A percentile compares a stretch with the other conserved stretches of the same genome.
Evolutionary conservation across 1,140 invertebrate genomes (phyloP).

Genomic region (Cherax quadricarinatus): DNA sequence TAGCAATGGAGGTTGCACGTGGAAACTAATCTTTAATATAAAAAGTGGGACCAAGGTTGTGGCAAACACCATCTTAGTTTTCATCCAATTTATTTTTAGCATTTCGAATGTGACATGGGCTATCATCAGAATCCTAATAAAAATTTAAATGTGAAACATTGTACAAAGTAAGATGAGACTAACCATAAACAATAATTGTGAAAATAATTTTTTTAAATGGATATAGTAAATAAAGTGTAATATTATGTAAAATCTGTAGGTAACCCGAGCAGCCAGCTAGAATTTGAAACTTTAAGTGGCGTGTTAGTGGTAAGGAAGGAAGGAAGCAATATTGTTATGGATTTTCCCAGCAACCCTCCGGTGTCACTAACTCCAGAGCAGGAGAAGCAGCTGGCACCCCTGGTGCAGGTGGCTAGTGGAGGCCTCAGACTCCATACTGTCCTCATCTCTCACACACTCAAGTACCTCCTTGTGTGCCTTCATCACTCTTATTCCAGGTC

Average conservation of each 20-base stretch:
- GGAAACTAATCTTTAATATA: too few species aligned
- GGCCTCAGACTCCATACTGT: neutral
- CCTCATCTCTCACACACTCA: conserved; percentile 20
- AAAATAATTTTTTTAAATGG: too few species aligned
- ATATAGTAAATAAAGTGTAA: too few species aligned
- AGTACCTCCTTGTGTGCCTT: conserved; percentile 46
- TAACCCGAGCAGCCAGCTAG: neutral
- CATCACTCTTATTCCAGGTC: conserved; percentile 27
- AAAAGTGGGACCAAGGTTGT: too few species aligned
- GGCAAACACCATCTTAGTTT: too few species aligned
- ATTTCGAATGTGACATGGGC: too few species aligned
- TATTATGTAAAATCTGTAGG: conserved; percentile 2
- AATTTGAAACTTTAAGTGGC: conserved; percentile 50
- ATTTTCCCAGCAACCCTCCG: conserved; percentile 30
- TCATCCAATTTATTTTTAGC: too few species aligned
- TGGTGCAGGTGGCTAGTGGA: neutral
- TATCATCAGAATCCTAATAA: too few species aligned
- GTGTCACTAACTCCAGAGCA: neutral
- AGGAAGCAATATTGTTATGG: conserved; percentile 2
- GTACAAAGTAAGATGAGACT: too few species aligned
- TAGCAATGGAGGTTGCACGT: too few species aligned
- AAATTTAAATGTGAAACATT: too few species aligned
- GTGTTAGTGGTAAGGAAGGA: neutral
- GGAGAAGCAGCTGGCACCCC: neutral
- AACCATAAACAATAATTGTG: too few species aligned